These are phyloP conservation scores for Petrocephalus zakoni DNA, from an alignment of 2,113 vertebrate species.

Conservation along the genomic window DNA sequence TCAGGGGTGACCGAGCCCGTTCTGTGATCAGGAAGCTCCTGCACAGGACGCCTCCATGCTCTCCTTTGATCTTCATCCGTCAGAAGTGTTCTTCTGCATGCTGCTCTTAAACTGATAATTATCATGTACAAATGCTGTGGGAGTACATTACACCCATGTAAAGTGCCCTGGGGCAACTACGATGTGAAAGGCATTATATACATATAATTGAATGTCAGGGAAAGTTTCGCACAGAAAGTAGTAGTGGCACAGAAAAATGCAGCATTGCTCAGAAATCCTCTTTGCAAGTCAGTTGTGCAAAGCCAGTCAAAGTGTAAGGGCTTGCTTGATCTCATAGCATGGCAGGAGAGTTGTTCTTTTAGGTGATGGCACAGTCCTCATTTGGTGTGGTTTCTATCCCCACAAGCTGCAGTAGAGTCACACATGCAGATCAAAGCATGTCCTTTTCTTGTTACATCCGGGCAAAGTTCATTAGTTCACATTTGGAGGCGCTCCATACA, in stretches of 20 bases:
- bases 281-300: not conserved
- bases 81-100: not conserved
- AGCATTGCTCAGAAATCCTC: not conserved
- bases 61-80: not conserved
- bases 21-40: not conserved
- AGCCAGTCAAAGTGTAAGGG: not conserved
- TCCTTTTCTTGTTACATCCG: not conserved
- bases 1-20: not conserved
- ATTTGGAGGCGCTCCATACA: slow-evolving; percentile 4
- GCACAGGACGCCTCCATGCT: not conserved
- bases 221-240: not conserved
- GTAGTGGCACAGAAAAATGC: not conserved
- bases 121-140: not conserved
- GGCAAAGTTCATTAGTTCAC: not conserved
- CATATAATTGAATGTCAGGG: not conserved
- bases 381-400: not conserved
- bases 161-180: no score
- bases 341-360: not conserved
- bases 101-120: not conserved
- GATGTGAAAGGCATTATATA: not conserved
- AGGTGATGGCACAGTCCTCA: not conserved
- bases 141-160: not conserved
- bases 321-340: not conserved
- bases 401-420: not conserved
- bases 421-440: not conserved